A percentile compares a stretch with the other conserved stretches of the same genome.
Conservation (phyloP, 1,140 invertebrate species). For the Sycophila sp. region DNA sequence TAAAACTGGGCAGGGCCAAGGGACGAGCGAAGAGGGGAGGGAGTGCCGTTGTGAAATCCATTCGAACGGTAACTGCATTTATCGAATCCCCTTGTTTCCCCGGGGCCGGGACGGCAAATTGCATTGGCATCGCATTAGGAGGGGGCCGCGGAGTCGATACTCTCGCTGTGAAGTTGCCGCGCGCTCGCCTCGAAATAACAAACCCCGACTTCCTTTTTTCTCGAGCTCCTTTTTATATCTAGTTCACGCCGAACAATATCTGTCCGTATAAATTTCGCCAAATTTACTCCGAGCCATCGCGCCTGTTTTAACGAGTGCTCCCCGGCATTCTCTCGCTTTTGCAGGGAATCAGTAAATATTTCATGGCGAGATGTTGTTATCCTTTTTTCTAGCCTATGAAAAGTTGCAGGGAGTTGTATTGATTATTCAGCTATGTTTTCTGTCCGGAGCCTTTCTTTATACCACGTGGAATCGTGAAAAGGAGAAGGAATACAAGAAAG, state of each 20-base stretch:
- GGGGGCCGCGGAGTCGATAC: not conserved
- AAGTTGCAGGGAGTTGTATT: not conserved
- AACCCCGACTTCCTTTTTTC: not conserved
- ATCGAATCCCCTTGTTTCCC: constrained; percentile 24
- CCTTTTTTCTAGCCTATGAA: not conserved
- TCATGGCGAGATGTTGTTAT: constrained; percentile 5
- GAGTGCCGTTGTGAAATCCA: constrained; percentile 28
- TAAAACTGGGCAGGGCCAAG: not conserved
- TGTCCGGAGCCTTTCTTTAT: too few species aligned
- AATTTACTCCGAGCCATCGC: not conserved
- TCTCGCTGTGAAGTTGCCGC: not conserved
- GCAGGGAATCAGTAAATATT: constrained; percentile 17
- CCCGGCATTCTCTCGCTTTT: too few species aligned
- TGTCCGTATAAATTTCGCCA: not conserved
- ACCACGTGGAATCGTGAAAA: too few species aligned
- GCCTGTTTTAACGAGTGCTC: not conserved
- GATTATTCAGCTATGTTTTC: constrained; percentile 3
- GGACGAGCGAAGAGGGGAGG: not conserved
- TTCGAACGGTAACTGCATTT: constrained; percentile 18
- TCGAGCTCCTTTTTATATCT: not conserved
- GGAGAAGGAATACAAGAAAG: too few species aligned
- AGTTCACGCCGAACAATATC: not conserved
- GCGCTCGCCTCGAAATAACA: not conserved
- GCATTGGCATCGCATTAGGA: constrained; percentile 23
- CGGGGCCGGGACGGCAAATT: constrained; percentile 3